Base-by-base conservation (phyloP, 1,140 invertebrate species). In the Rhagoletis zephyria region DNA sequence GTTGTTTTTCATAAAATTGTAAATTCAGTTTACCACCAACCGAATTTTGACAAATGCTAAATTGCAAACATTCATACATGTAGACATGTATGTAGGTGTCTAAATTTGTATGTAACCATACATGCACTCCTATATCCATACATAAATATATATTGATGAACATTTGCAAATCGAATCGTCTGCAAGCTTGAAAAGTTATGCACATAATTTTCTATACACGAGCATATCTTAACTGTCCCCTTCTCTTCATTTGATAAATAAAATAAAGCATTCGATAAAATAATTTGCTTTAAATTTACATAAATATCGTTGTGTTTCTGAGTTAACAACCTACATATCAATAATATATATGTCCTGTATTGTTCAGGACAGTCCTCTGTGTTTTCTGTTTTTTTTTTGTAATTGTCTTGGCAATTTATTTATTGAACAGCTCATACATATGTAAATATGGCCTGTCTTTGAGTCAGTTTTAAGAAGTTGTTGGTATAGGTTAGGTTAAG, bases 1-100 rank as follows among this genome's bases (percentile, higher is more conserved):
- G 42, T 48, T 74, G 42, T 74, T 74, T 48, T 14, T 14, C 45
- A 74, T 74, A 74, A 74, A 74, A 74, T 74, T 74, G 40, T 48
- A 74, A 74, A 45, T 74, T 74, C 30, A 30, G 30, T 30, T 30
- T 30, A 30, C 30, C 30, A 30, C 30, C 30, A 30, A 30, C 30
- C 30, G 30, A 30, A 30, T 42, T 67, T 12, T 67, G 65, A 10
- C 65, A 19, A 6, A 16, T 64, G 61, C 16, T 6, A 19, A 16
- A 64, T 19, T 64, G 30, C 63, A 64, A 64, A 64, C 63, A 19
- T 64, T 7, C 63, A 12, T 64, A n/a, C 9, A 40, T n/a, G 7
- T 65, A 19, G 4, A 30, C 63, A 65, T 65, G 6, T 19, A 65
- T 30, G 61, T 61, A 61, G 3, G 16, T 61, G 61, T 30, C 30